These are phyloP conservation scores for Limnephilus lunatus DNA, from an alignment of 2,888 invertebrate species.

Conservation along the genomic window DNA sequence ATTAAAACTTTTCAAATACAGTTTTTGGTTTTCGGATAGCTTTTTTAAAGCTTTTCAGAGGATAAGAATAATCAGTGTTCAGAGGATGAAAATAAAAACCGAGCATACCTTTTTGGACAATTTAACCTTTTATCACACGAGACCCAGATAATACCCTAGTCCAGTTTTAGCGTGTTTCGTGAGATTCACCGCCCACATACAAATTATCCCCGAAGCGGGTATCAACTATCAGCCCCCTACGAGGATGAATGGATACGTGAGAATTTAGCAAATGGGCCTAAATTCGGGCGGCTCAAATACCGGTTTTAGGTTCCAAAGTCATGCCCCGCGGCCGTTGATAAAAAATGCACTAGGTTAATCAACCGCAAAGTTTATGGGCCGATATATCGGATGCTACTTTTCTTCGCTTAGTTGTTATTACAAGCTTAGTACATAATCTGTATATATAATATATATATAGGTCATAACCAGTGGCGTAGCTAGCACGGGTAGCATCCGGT, in stretches of 20 bases:
- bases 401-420: no score
- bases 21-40: no score
- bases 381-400: no score
- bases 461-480: no score
- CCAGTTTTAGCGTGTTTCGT: neutral
- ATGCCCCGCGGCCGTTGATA: neutral
- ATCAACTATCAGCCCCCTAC: neutral
- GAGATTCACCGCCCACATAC: neutral
- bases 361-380: no score
- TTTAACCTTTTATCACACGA: neutral
- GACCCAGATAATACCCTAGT: neutral
- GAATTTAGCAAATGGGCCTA: neutral
- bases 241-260: neutral
- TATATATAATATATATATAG: no score
- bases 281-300: neutral
- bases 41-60: no score
- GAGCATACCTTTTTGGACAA: neutral
- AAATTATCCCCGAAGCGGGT: neutral
- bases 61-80: neutral
- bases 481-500: no score
- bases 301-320: neutral
- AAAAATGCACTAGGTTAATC: neutral
- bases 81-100: neutral
- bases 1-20: no score
- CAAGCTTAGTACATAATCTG: no score